Evolutionary conservation across 1,140 invertebrate genomes (phyloP).

Genomic region (Akabosia matsudoensis): DNA sequence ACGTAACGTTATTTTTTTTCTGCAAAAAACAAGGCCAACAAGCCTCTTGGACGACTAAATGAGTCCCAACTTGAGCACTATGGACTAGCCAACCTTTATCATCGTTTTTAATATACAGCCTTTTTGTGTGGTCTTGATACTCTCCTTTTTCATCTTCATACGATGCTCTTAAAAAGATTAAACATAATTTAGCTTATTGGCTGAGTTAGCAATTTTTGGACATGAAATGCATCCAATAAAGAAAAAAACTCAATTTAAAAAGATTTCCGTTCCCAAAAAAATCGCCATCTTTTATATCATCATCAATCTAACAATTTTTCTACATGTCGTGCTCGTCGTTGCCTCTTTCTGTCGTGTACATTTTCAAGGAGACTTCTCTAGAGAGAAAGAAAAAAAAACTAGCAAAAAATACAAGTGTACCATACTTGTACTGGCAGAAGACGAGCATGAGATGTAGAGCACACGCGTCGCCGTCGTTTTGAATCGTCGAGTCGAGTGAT

Average conservation of each 20-base stretch:
- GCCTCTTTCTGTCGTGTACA: background rate
- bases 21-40: background rate
- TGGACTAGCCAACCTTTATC: background rate
- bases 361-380: background rate
- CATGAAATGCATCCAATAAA: background rate
- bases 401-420: background rate
- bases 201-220: background rate
- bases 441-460: constrained; percentile 3
- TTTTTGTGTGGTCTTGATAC: background rate
- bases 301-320: background rate
- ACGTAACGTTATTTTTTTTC: too few relatives aligned
- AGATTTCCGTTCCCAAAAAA: too few relatives aligned
- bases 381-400: background rate
- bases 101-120: background rate
- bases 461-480: constrained; percentile 23
- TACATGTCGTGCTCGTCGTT: background rate
- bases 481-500: constrained; percentile 22
- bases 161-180: background rate
- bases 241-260: too few relatives aligned
- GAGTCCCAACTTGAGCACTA: too few relatives aligned
- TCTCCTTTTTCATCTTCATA: background rate
- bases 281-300: background rate
- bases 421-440: background rate
- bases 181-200: background rate
- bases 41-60: background rate